Conservation (phyloP, 1,140 invertebrate species). For the Bicyclus anynana region DNA sequence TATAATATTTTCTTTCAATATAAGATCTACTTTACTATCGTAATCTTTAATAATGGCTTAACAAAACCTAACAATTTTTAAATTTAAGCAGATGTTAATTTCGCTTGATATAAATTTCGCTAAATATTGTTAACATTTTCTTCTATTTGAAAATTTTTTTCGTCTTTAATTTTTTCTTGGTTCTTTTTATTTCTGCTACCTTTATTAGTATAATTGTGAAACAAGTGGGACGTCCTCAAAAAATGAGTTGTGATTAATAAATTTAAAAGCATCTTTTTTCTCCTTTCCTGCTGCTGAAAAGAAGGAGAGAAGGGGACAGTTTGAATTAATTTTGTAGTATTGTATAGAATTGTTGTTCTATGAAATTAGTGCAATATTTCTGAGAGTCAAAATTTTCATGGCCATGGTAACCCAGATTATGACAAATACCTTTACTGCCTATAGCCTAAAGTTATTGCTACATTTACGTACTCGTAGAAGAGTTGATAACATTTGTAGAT, state of each 20-base stretch:
- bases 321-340: constrained; percentile 67
- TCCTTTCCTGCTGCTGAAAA: constrained; percentile 71
- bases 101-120: not conserved
- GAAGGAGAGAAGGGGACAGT: constrained; percentile 71
- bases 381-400: constrained; percentile 46
- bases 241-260: constrained; percentile 47
- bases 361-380: constrained; percentile 40
- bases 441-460: constrained; percentile 51
- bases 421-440: constrained; percentile 55
- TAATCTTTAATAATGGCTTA: constrained; percentile 5
- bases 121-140: not conserved
- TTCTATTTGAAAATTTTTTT: not conserved
- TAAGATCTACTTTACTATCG: constrained; percentile 1
- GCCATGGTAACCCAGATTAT: constrained; percentile 55
- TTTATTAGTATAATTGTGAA: constrained; percentile 18
- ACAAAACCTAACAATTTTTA: not conserved
- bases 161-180: constrained; percentile 2
- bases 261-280: constrained; percentile 66
- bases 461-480: constrained; percentile 44
- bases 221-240: constrained; percentile 55
- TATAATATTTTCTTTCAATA: constrained; percentile 12
- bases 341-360: constrained; percentile 64
- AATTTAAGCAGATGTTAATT: constrained; percentile 1
- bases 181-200: not conserved
- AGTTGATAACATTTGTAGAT: constrained; percentile 47